Base-by-base conservation (phyloP, 1,140 invertebrate species). In the Charaxes varanes region DNA sequence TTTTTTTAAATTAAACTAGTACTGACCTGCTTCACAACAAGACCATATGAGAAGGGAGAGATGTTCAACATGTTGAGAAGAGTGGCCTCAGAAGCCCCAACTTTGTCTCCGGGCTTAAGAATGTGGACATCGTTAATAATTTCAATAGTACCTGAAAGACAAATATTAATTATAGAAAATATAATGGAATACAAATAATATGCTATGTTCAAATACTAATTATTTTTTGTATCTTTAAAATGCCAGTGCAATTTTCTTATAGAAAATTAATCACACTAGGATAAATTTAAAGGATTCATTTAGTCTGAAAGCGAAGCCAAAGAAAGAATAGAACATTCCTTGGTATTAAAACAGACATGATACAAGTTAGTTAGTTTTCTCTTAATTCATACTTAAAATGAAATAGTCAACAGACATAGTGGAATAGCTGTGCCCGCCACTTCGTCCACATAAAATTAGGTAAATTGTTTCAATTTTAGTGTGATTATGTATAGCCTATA, bases 51-150 rank as follows among this genome's bases (percentile, higher is more conserved):
- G 87, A 99, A 99, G 18, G 98, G 98, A 82, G 96, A 99, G 77
- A 99, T 98, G 88, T 98, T 98, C 88, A 99, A 91, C 98, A 99
- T 99, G 89, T 99, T 99, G 36, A 99, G 87, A 30, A 99, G 91
- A 6, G 97, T 98, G 12, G 97, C 95, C 88, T 99, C 98, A 19
- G 96, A 98, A 79, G 97, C 94, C 68, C 98, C 98, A 21, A 99
- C 98, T 86, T 95, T 98, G 69, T 99, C 97, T 23, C 97, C 97
- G 33, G 93, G 92, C 86, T 98, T 98, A 78, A 99, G 80, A 71
- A 94, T 94, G 72, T 97, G 94, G 8, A 99, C 96, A 86, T 99
- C 97, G 68, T 98, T 98, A 86, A 99, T 95, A 84, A 99, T 99
- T 98, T 99, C 98, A 94, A 99, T 99, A 47, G 96, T 99, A 88